A percentile compares a stretch with the other conserved stretches of the same genome.
phyloP scores from a whole-genome alignment of 2,888 invertebrate genomes.

The Platycheirus rosarum region DNA sequence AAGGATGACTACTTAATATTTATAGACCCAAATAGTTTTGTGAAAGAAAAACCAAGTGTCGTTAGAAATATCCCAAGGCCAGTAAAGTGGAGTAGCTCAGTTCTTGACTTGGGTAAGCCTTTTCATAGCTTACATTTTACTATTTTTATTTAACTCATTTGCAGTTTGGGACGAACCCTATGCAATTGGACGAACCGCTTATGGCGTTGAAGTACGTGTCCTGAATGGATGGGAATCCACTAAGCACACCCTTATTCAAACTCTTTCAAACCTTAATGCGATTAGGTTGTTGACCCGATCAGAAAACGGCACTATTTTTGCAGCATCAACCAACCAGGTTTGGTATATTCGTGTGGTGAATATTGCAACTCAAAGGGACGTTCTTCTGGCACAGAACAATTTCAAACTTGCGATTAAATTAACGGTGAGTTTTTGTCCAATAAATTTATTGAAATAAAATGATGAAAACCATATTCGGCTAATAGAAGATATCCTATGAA shows the following conservation, averaged over 20 bases:
- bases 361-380: neutral
- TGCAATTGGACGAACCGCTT: slow-evolving; percentile 91
- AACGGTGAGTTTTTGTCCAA: slow-evolving; percentile 86
- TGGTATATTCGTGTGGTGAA: neutral
- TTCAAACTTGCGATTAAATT: slow-evolving; percentile 80
- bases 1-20: slow-evolving; percentile 94
- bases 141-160: slow-evolving; percentile 7
- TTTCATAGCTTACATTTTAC: slow-evolving; percentile 81
- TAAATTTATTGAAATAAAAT: neutral
- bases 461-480: neutral
- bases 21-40: slow-evolving; percentile 88
- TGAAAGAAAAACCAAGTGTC: slow-evolving; percentile 75
- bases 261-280: neutral
- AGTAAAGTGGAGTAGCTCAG: slow-evolving; percentile 79
- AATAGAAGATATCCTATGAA: slow-evolving; percentile 92
- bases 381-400: neutral
- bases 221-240: slow-evolving; percentile 89
- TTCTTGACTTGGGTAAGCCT: slow-evolving; percentile 79
- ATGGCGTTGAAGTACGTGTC: slow-evolving; percentile 92
- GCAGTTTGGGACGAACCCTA: slow-evolving; percentile 96
- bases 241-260: slow-evolving; percentile 81
- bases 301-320: neutral
- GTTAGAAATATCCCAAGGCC: slow-evolving; percentile 49
- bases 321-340: neutral
- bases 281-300: neutral